phyloP scores from a whole-genome alignment of 2,888 invertebrate genomes.

The Sminthurides aquaticus region DNA sequence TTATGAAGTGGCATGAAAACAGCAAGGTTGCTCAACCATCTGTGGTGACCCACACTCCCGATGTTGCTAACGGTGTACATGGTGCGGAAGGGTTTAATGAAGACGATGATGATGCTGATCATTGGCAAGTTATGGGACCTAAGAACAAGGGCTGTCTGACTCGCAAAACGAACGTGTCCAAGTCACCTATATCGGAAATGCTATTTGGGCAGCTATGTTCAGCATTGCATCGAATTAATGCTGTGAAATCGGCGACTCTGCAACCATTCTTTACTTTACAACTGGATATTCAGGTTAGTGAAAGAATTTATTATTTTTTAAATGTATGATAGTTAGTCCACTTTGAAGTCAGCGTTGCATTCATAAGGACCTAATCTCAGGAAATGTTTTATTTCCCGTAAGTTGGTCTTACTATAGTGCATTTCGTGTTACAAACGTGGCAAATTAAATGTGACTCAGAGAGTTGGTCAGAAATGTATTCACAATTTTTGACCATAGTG shows the following conservation, averaged over 20 bases:
- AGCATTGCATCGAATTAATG: constrained; percentile 61
- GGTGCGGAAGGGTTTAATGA: constrained; percentile 31
- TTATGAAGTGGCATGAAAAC: constrained; percentile 40
- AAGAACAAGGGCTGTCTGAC: constrained; percentile 83
- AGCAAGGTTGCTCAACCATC: constrained; percentile 17
- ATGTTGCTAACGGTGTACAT: constrained; percentile 27
- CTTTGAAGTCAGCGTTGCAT: constrained; percentile 33
- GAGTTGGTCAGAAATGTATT: constrained; percentile 30
- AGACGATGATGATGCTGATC: constrained; percentile 41
- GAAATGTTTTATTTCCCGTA: constrained; percentile 34
- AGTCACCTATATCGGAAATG: constrained; percentile 84
- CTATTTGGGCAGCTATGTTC: constrained; percentile 87
- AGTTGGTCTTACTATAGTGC: constrained; percentile 13
- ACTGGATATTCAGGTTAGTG: constrained; percentile 91
- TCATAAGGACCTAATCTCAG: constrained; percentile 14
- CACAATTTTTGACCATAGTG: constrained; percentile 28
- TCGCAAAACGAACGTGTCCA: constrained; percentile 68
- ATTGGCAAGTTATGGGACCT: constrained; percentile 59
- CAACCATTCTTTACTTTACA: constrained; percentile 94
- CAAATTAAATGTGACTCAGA: constrained; percentile 33
- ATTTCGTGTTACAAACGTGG: constrained; percentile 42
- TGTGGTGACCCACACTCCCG: neutral
- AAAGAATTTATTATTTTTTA: no score
- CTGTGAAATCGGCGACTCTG: constrained; percentile 78
- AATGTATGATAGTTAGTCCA: constrained; percentile 17